Base-by-base conservation (phyloP, 2,113 vertebrate genomes). In the Xerus inauris region DNA sequence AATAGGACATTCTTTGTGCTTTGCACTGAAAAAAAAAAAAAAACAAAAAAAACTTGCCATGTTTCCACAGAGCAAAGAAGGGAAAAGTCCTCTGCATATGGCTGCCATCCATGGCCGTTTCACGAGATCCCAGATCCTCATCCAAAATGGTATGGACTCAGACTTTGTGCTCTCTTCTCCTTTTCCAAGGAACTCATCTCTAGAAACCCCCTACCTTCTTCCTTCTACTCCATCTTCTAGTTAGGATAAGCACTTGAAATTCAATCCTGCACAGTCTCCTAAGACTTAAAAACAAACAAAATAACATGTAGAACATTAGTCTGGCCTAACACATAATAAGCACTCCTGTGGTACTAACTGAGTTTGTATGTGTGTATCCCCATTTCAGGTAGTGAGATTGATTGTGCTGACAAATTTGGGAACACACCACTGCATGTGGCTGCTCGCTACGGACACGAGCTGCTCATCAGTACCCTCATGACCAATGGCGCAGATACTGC, bases 81-180 rank as follows among this genome's bases (percentile, higher is more conserved):
- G 99, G 95, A 99, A 99, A 98, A 99, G 99, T 96, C 99, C 99
- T 89, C 97, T 99, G 98, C 99, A 99, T 97, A 99, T 99, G 99
- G 99, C 99, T 83, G 99, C 99, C 67, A 99, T 99, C 96, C 99
- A 99, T 0, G 99, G 99, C 20, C 99, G 99, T 76, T 99, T 99
- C 98, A 99, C 99, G 0, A 99, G 99, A 76, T 99, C 99, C 0
- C 99, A 99, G 98, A 99, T 99, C 98, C 99, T 99, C 89, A 99
- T 99, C 94, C 99, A 99, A 98, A 99, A 99, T 45, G 99, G 99
- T 99, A 99, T 85, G 96, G 62, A n/a, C 62, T 1, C 0, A 35
- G 71, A 80, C 54, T 47, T 47, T 40, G n/a, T 73, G 40, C 40
- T 54, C 10, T 77, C 32, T 13, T 76, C 30, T 67, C 40, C 49